A percentile compares a stretch with the other conserved stretches of the same genome.
Conservation (phyloP, 2,113 vertebrate species). For the Pteronura brasiliensis region DNA sequence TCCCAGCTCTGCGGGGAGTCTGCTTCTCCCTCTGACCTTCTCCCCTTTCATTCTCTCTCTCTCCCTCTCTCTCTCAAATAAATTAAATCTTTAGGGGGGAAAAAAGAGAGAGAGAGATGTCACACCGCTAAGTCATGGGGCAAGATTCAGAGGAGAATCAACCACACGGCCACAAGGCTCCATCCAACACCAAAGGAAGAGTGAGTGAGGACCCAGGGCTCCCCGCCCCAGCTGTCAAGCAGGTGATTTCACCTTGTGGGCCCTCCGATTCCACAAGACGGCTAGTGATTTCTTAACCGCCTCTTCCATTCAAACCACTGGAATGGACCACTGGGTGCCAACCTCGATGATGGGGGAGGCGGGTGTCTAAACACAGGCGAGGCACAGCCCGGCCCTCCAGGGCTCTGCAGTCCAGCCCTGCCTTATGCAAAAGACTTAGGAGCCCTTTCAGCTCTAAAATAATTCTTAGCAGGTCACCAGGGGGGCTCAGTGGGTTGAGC, state of each 20-base stretch:
- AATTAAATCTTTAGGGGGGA: too few relatives aligned
- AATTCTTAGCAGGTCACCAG: not conserved
- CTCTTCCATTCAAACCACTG: not conserved
- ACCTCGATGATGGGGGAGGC: not conserved
- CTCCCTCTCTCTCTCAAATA: too few relatives aligned
- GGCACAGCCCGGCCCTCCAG: not conserved
- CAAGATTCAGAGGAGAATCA: not conserved
- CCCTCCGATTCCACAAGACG: not conserved
- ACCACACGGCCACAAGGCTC: not conserved
- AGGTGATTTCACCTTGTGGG: not conserved
- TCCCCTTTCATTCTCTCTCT: too few relatives aligned
- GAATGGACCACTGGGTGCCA: not conserved
- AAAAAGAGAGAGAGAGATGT: not conserved
- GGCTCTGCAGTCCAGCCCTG: not conserved
- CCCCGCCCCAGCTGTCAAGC: fast-evolving
- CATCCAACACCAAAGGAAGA: not conserved
- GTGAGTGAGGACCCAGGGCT: not conserved
- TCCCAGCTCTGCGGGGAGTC: too few relatives aligned
- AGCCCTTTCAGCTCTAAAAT: not conserved
- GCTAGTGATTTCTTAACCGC: not conserved
- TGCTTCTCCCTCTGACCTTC: too few relatives aligned
- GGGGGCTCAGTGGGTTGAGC: not conserved
- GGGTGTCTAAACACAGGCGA: not conserved
- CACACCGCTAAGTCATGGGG: not conserved
- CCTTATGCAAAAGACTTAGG: not conserved